A percentile compares a stretch with the other conserved stretches of the same genome.
Evolutionary conservation across 35 echinoderm and acorn worm genomes (phyloP).

Genomic region (Heliocidaris erythrogramma): DNA sequence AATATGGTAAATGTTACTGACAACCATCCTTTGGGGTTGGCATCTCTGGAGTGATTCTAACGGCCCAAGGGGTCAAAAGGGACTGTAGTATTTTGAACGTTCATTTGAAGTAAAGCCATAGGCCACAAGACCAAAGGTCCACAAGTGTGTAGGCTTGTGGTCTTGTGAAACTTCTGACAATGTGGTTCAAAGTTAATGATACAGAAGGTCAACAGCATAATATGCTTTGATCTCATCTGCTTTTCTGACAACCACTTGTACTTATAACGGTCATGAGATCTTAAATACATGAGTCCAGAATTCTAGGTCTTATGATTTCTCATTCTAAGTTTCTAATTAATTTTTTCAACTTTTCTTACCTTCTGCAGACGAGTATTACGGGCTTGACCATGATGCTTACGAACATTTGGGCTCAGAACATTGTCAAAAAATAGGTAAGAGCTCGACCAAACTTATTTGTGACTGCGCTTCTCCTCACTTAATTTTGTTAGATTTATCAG

Average conservation of each 20-base stretch:
- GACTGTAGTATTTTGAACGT: too few relatives aligned
- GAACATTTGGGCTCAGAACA: constrained; percentile 24
- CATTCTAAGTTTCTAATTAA: background rate
- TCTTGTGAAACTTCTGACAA: background rate
- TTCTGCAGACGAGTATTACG: constrained; percentile 78
- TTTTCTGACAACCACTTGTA: background rate
- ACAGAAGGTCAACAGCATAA: background rate
- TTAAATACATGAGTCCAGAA: background rate
- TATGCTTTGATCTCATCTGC: background rate
- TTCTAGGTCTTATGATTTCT: background rate
- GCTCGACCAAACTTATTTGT: too few relatives aligned
- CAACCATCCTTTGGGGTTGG: too few relatives aligned
- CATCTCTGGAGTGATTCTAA: too few relatives aligned
- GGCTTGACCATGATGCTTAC: constrained; percentile 87
- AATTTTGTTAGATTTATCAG: too few relatives aligned
- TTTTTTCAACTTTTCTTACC: background rate
- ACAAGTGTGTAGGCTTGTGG: too few relatives aligned
- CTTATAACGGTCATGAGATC: background rate
- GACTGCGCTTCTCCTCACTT: too few relatives aligned
- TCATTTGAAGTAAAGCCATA: too few relatives aligned
- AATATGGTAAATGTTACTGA: too few relatives aligned
- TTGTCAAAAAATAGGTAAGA: constrained; percentile 42
- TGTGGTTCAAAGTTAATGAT: background rate
- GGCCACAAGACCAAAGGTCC: too few relatives aligned
- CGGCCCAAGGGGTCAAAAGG: too few relatives aligned